phyloP scores from a whole-genome alignment of 2,888 invertebrate species.

The Cerastis rubricosa region DNA sequence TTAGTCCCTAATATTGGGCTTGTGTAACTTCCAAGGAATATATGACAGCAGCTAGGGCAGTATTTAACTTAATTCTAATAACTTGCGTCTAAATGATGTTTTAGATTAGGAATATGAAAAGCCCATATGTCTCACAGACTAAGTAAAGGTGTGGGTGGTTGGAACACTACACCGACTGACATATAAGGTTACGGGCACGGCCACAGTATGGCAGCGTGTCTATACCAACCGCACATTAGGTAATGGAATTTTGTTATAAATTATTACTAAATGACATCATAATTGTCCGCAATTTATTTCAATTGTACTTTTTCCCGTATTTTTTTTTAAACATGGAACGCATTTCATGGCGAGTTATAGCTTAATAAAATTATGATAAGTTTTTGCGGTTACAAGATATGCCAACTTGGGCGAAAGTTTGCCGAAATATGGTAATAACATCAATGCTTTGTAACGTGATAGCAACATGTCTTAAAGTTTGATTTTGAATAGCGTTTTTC shows the following conservation, averaged over 20 bases:
- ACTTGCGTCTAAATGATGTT: neutral
- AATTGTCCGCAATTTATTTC: slow-evolving; percentile 50
- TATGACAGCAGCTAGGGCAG: neutral
- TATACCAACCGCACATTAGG: slow-evolving; percentile 53
- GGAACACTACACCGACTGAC: slow-evolving; percentile 53
- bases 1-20: neutral
- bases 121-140: slow-evolving; percentile 30
- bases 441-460: neutral
- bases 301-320: slow-evolving; percentile 28
- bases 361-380: slow-evolving; percentile 49
- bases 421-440: slow-evolving; percentile 6
- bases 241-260: slow-evolving; percentile 52
- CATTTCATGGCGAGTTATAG: slow-evolving; percentile 33
- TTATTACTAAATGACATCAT: slow-evolving; percentile 55
- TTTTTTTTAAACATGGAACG: slow-evolving; percentile 25
- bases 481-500: slow-evolving; percentile 5
- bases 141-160: slow-evolving; percentile 46
- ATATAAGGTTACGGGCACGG: slow-evolving; percentile 55
- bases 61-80: neutral
- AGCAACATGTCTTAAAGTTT: neutral
- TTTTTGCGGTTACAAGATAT: slow-evolving; percentile 42
- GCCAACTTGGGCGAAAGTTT: slow-evolving; percentile 20
- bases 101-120: slow-evolving; percentile 20
- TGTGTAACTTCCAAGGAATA: neutral
- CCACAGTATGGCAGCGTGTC: slow-evolving; percentile 44